Evolutionary conservation across 64 coral and sea anemone species (phyloP), one percentile per base, ranked within the genome.

Genomic region (Platygyra sinensis): DNA sequence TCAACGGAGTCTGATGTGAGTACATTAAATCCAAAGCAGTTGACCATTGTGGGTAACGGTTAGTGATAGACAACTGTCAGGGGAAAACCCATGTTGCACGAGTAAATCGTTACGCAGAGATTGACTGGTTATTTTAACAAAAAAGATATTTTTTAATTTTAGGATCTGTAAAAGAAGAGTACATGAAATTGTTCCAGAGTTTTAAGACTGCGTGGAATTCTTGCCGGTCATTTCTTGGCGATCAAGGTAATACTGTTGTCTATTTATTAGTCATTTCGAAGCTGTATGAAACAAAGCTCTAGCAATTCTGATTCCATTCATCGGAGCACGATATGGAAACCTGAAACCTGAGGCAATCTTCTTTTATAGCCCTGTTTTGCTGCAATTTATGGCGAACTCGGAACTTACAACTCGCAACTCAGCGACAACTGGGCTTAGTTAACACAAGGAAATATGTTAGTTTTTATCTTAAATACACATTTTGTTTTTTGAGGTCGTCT

Each of bases 181-280:
- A 69, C 63, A 72, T 4, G 4, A 85, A 27, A 22, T 51, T 85
- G 60, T 69, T 85, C 51, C 81, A 71, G 17, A 85, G 81, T n/a
- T 85, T 85, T 51, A 85, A 85, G 33, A 64, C 49, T 38, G 81
- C 81, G 10, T 85, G 81, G 81, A 85, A 85, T 50, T 67, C 81
- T 71, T 85, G 81, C 33, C 62, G 39, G 19, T 85, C 81, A 51
- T 85, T 85, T 85, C 81, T 85, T 69, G 81, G 81, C 22, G 81
- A 85, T 50, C 81, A 85, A 85, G 81, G 81, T 85, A 85, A 67
- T 22, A 1, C 12, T 10, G 22, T 6, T 14, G 22, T 63, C 17
- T 8, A 4, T 3, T 22, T 42, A 57, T 57, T 57, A 39, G 38
- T 39, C 5, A 39, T 4, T 20, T 50, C 59, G 14, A 63, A 22